Evolutionary conservation across 1,140 invertebrate genomes (phyloP).

Genomic region (Caenorhabditis remanei): DNA sequence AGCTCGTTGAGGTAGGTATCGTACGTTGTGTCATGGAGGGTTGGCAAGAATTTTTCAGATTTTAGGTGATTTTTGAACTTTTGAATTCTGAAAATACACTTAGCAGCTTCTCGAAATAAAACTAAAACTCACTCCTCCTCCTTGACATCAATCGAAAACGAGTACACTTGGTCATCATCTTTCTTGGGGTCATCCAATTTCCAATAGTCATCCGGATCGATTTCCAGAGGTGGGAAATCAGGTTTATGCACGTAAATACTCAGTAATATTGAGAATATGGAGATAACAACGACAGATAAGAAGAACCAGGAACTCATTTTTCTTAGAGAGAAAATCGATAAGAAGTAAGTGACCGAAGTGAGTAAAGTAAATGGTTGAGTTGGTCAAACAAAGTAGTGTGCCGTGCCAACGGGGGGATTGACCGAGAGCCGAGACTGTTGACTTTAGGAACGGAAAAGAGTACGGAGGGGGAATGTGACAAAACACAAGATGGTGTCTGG

Average conservation of each 20-base stretch:
- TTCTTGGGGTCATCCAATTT: constrained; percentile 24
- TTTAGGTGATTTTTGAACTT: constrained; percentile 4
- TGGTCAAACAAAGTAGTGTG: constrained; percentile 46
- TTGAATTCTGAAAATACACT: not conserved
- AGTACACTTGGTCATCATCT: constrained; percentile 21
- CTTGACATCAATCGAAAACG: constrained; percentile 7
- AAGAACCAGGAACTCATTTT: constrained; percentile 47
- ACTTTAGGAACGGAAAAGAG: constrained; percentile 6
- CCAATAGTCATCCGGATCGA: constrained; percentile 45
- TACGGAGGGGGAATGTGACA: not conserved
- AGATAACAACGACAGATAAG: constrained; percentile 11
- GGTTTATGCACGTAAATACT: constrained; percentile 38
- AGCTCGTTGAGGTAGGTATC: constrained; percentile 63
- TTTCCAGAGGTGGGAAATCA: constrained; percentile 29
- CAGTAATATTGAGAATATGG: constrained; percentile 17
- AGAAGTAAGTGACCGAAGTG: not conserved
- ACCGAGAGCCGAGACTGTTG: not conserved
- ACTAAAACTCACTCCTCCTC: not conserved
- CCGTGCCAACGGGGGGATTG: not conserved
- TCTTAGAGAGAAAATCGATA: not conserved
- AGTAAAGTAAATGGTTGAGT: constrained; percentile 26
- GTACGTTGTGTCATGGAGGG: constrained; percentile 14
- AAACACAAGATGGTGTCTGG: not conserved
- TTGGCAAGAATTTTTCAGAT: constrained; percentile 1
- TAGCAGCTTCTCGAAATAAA: not conserved